Evolutionary conservation across 1,140 invertebrate species (phyloP).

Genomic region (Aphaenogaster rudis): DNA sequence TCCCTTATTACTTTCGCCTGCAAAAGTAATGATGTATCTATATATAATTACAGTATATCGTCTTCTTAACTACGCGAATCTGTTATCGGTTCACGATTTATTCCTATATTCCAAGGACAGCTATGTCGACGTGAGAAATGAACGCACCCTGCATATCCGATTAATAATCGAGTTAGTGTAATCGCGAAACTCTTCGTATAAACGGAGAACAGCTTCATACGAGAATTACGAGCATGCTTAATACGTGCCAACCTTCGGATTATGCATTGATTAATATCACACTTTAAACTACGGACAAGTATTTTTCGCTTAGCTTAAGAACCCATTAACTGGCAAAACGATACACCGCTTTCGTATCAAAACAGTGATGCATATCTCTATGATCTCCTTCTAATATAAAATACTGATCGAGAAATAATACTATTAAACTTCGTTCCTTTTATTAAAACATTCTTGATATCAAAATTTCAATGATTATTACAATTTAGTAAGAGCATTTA

Average conservation of each 20-base stretch:
- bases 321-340: conserved; percentile 23
- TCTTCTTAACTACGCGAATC: conserved; percentile 10
- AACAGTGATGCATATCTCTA: background rate
- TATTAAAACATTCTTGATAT: background rate
- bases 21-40: conserved; percentile 69
- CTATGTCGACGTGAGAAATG: conserved; percentile 52
- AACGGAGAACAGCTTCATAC: conserved; percentile 31
- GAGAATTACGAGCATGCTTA: conserved; percentile 33
- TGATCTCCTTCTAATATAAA: background rate
- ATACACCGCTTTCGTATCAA: conserved; percentile 20
- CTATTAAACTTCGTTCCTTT: background rate
- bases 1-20: conserved; percentile 69
- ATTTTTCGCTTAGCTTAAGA: conserved; percentile 38
- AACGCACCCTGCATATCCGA: conserved; percentile 56
- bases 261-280: conserved; percentile 65
- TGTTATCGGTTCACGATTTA: conserved; percentile 24
- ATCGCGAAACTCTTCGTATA: conserved; percentile 11
- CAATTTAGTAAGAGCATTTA: background rate
- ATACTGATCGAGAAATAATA: conserved; percentile 45
- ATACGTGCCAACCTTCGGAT: conserved; percentile 44
- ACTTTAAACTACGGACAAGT: conserved; percentile 56
- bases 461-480: conserved; percentile 1
- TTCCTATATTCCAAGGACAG: background rate
- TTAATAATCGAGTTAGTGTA: conserved; percentile 40
- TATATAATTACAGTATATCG: conserved; percentile 20